These are phyloP conservation scores for Hippocampus comes DNA, from an alignment of 2,113 vertebrate species.

Conservation along the genomic window DNA sequence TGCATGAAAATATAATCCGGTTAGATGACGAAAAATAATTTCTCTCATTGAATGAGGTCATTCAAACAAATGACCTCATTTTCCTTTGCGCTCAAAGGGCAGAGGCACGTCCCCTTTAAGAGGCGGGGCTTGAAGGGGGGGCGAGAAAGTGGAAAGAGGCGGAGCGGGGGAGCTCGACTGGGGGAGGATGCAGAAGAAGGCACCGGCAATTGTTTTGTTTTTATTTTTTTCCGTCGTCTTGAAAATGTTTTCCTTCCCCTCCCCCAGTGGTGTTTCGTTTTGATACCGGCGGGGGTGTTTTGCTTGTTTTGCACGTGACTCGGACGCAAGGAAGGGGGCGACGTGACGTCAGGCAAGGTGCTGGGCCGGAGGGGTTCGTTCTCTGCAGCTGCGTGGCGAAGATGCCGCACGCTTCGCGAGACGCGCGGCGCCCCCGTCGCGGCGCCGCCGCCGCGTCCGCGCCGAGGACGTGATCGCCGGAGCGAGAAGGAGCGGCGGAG, in stretches of 20 bases:
- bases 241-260: background rate
- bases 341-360: background rate
- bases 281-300: background rate
- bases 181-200: background rate
- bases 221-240: too few relatives aligned
- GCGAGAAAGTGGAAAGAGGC: background rate
- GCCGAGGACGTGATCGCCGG: conserved; percentile 48
- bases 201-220: background rate
- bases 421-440: background rate
- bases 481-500: background rate
- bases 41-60: background rate
- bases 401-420: background rate
- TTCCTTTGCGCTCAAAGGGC: too few relatives aligned
- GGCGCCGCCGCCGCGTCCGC: background rate
- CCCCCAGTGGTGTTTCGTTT: background rate
- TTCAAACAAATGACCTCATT: background rate
- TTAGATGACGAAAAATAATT: too few relatives aligned
- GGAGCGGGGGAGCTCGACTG: background rate
- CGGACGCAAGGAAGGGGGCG: background rate
- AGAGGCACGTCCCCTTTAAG: background rate
- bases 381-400: background rate
- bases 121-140: background rate
- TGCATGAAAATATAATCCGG: too few relatives aligned
- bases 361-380: background rate
- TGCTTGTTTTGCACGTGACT: background rate